These are phyloP conservation scores for Pangasius macronema DNA, from an alignment of 2,797 vertebrate species.

Conservation along the genomic window DNA sequence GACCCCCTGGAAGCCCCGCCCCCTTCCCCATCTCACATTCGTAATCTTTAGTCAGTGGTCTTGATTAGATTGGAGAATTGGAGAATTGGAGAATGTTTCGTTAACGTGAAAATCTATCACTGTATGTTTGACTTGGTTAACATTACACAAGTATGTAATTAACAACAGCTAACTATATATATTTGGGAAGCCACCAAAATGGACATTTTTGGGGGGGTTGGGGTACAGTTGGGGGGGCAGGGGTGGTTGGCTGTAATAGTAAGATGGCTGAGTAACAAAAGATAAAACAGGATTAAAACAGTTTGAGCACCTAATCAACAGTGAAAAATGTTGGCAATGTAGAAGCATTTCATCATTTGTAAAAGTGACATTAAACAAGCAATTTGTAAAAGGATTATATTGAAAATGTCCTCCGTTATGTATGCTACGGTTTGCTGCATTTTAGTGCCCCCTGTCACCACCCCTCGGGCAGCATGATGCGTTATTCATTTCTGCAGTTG, in stretches of 20 bases:
- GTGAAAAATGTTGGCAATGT: neutral
- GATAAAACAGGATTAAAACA: neutral
- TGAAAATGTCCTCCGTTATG: neutral
- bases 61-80: neutral
- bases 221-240: too few species aligned
- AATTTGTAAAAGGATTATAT: neutral
- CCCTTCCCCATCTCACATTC: neutral
- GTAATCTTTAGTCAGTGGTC: neutral
- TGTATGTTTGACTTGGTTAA: neutral
- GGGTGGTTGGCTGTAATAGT: neutral
- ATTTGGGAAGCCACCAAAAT: too few species aligned
- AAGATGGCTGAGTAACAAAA: neutral
- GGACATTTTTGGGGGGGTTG: too few species aligned
- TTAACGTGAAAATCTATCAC: neutral
- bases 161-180: neutral
- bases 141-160: neutral
- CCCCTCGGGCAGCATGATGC: neutral
- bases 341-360: neutral
- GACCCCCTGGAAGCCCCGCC: neutral
- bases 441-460: neutral
- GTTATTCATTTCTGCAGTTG: neutral
- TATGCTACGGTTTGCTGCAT: neutral
- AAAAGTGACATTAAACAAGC: neutral
- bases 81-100: neutral
- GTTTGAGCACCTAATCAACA: neutral